These are phyloP conservation scores for Syndactyla subalaris DNA, from an alignment of 2,797 vertebrate species.

Conservation along the genomic window DNA sequence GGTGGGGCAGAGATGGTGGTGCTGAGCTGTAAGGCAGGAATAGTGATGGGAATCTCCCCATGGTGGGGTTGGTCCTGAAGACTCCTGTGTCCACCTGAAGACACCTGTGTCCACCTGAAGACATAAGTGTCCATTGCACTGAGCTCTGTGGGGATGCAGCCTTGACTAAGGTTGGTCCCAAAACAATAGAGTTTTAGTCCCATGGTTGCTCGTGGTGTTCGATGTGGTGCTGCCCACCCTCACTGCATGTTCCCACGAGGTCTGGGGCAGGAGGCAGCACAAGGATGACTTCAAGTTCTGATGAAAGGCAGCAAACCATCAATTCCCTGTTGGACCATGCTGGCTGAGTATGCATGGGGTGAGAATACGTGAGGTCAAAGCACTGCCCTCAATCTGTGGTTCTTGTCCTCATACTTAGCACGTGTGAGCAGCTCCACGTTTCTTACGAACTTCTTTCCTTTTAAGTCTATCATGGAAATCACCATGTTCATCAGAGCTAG, in stretches of 20 bases:
- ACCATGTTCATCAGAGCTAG: constrained; percentile 53
- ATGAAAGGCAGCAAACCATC: background rate
- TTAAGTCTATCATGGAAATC: constrained; percentile 6
- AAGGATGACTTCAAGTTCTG: background rate
- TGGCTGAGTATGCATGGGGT: background rate
- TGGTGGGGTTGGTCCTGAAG: background rate
- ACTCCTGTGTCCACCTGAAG: accelerated
- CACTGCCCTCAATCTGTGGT: background rate
- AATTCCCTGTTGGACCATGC: background rate
- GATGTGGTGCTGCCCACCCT: background rate
- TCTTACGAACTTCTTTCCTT: background rate
- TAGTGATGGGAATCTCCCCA: background rate
- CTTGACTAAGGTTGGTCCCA: accelerated
- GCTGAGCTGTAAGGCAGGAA: background rate
- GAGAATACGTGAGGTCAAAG: background rate
- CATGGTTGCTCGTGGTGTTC: accelerated
- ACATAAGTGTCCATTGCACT: accelerated
- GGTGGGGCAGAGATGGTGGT: background rate
- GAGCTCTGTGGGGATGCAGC: background rate
- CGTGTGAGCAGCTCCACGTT: background rate
- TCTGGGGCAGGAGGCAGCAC: background rate
- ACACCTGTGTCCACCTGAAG: accelerated
- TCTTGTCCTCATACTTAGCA: background rate
- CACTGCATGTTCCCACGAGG: accelerated
- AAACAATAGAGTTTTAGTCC: accelerated